Conservation (phyloP, 2,797 vertebrate species). For the Cuniculus paca region DNA sequence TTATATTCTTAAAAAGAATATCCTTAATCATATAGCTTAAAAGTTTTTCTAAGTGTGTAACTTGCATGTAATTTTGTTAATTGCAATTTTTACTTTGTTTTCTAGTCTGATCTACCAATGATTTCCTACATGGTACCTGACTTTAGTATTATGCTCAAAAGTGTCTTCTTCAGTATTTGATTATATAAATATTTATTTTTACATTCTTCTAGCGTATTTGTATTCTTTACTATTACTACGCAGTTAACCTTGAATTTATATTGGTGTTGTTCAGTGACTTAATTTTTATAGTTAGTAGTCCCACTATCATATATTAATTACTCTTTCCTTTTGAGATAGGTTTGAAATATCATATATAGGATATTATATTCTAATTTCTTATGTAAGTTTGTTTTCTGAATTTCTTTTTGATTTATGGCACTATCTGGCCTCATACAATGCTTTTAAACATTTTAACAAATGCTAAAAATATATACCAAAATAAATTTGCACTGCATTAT, state of each 20-base stretch:
- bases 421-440: not conserved
- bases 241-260: not conserved
- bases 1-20: not conserved
- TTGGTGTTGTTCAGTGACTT: not conserved
- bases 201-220: not conserved
- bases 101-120: not conserved
- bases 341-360: not conserved
- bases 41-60: not conserved
- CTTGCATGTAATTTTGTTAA: not conserved
- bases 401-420: not conserved
- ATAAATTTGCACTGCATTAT: not conserved
- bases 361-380: not conserved
- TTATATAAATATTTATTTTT: not conserved
- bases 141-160: slow-evolving; percentile 20
- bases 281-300: not conserved
- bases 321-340: not conserved
- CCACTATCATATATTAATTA: not conserved
- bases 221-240: not conserved
- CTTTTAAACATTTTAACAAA: not conserved
- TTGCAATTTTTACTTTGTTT: not conserved
- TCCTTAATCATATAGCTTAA: not conserved
- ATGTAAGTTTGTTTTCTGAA: not conserved
- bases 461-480: not conserved
- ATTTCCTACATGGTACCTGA: not conserved
- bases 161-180: not conserved